Evolutionary conservation across 2,888 invertebrate genomes (phyloP), one percentile per base, ranked within the genome.

Genomic region (Venusia cambrica): DNA sequence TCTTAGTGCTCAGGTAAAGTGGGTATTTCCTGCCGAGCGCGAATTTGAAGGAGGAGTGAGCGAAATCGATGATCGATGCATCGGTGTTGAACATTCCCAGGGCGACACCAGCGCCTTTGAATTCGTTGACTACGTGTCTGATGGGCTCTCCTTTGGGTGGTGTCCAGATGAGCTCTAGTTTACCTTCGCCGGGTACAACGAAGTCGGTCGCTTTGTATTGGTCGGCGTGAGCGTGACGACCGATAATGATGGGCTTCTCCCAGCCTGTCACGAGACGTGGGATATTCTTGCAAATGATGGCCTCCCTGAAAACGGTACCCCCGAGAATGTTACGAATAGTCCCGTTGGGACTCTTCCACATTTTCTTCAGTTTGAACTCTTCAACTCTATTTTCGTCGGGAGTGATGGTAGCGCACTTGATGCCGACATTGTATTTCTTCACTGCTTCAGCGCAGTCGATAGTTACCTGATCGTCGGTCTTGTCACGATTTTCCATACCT

Each of bases 371-470:
- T 1, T 94, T 94, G 67, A 96, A 95, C 74, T 96, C 96, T 78
- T 96, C 94, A 0, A 99, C 97, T 69, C 99, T 90, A 16, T 95
- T 94, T 76, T 99, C 99, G 75, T 99, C 99, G 1, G 99, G 98
- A 0, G 99, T 99, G 49, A 99, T 99, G 1, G 99, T 96, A 10
- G 99, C 99, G 85, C 99, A 99, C 79, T 99, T 99, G 51, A 99
- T 96, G 19, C 99, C 99, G 28, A 99, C 99, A 79, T 97, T 98
- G 88, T 97, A 98, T 71, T 97, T 96, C 73, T 97, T 95, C 35
- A 99, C 91, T 5, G 99, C 99, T 74, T 98, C 93, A 3, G 99
- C 99, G 75, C 98, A 97, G 54, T 99, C 99, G 47, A 98, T 88
- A 0, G 99, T 99, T 1, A 99, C 97, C 81, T 97, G 92, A 71